Percentiles rank a stretch among this genome's conserved stretches.
Evolutionary conservation across 1,140 invertebrate species (phyloP).

Genomic region (Hetaerina americana): DNA sequence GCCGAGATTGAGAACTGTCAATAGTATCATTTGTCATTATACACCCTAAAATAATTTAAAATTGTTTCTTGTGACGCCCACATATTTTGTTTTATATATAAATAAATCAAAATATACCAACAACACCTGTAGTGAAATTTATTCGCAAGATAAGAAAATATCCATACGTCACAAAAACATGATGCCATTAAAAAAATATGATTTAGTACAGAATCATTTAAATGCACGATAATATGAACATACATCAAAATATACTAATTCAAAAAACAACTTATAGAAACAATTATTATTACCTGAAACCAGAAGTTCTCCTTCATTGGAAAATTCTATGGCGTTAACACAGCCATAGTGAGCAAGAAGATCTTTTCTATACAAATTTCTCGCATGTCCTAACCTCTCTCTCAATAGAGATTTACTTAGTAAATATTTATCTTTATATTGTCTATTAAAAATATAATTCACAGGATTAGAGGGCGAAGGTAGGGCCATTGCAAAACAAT

Average conservation of each 20-base stretch:
- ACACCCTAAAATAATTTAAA: no score
- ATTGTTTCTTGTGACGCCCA: no score
- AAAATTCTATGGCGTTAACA: conserved; percentile 94
- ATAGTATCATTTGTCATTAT: no score
- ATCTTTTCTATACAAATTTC: conserved; percentile 71
- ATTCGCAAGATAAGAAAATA: no score
- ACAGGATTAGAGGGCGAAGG: conserved; percentile 33
- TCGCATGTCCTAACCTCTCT: conserved; percentile 45
- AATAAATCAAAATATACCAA: no score
- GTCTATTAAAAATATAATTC: conserved; percentile 32
- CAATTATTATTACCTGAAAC: conserved; percentile 63
- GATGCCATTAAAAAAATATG: no score
- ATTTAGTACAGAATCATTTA: no score
- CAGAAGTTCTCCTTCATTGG: conserved; percentile 67
- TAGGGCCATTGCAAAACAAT: conserved; percentile 25
- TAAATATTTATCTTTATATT: conserved; percentile 32
- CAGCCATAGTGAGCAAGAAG: conserved; percentile 84
- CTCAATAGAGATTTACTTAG: conserved; percentile 42
- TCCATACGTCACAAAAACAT: no score
- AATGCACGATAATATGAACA: not conserved
- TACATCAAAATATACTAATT: conserved; percentile 11
- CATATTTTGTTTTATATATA: no score
- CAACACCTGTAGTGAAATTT: no score
- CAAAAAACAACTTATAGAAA: conserved; percentile 9
- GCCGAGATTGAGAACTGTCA: no score